Evolutionary conservation across 2,797 vertebrate species (phyloP), one percentile per base, ranked within the genome.

Genomic region (Acanthurus leucopareius): DNA sequence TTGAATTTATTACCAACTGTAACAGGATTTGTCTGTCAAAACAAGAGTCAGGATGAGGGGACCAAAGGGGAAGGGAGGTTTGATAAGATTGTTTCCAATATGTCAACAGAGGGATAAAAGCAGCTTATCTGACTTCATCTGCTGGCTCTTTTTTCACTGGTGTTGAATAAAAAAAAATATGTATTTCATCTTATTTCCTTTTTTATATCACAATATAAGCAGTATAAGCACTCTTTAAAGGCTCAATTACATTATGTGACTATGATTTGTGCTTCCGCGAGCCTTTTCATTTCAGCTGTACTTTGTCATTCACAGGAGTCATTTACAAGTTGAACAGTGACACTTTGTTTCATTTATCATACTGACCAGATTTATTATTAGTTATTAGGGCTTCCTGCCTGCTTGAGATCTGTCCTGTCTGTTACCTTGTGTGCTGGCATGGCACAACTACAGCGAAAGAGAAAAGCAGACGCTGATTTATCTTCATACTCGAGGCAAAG

Each of bases 81-180:
- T 86, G 72, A 91, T 90, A 72, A 77, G 69, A 87, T 74, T 32
- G n/a, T 76, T 82, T 82, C 73, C 75, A 83, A 71, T 75, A 72
- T 85, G 85, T 85, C 83, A 88, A 60, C 79, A 52, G 56, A 80
- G 66, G 71, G 68, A 84, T 54, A 65, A 53, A 67, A 42, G 56
- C 51, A 74, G 70, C 56, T 80, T 60, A 89, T 87, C 75, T 77
- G 79, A 85, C 91, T 89, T 87, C 51, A 54, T 78, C 53, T 44
- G 64, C 69, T 62, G 66, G 49, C 69, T 85, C 68, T 63, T 17
- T 45, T 74, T 79, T 85, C 59, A 71, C 66, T 77, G 67, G n/a
- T 73, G 64, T 51, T 54, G 53, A 79, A 82, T 49, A 64, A n/a
- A n/a, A 22, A 66, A 69, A 74, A 79, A 75, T 17, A 71, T 65